Evolutionary conservation across 2,113 vertebrate species (phyloP), one percentile per base, ranked within the genome.

Genomic region (Oncorhynchus clarkii): DNA sequence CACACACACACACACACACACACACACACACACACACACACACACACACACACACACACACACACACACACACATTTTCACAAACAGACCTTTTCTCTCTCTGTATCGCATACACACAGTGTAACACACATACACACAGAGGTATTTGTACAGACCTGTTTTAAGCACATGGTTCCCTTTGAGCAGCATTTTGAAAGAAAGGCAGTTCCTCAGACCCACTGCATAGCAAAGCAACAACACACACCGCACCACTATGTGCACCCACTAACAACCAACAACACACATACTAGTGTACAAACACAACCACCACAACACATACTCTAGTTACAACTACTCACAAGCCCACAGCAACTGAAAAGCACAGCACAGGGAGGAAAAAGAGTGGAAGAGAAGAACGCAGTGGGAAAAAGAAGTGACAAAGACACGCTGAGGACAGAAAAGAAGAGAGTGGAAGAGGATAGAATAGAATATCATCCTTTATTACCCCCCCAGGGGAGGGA

Each of bases 401-500:
- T 79, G 20, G 70, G 83, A 82, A 86, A 74, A 75, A 78, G 51
- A 45, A 77, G 68, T 80, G 78, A 89, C 87, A 74, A 74, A 26
- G 62, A 79, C 75, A 75, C 70, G 76, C 84, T 67, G 75, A 87
- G 86, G 73, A 80, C 84, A 72, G 84, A 89, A 86, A 86, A 72
- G 84, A 88, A 87, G 89, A 80, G 83, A 91, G 87, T 86, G 85
- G 84, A 86, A 88, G 74, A 54, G 77, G 86, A 91, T 84, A 92
- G 88, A 93, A 92, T 90, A 93, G 92, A 94, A 94, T 90, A 93
- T 88, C 94, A 83, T 92, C 85, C 88, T 93, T 93, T 94, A 94
- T 94, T 94, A 88, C 85, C 90, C 78, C 88, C 86, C 39, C 75
- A 86, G 77, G 89, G 89, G 83, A 86, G 86, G 89, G 88, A 80